Conservation (phyloP, 1,140 invertebrate species). For the Drosophila navojoa region DNA sequence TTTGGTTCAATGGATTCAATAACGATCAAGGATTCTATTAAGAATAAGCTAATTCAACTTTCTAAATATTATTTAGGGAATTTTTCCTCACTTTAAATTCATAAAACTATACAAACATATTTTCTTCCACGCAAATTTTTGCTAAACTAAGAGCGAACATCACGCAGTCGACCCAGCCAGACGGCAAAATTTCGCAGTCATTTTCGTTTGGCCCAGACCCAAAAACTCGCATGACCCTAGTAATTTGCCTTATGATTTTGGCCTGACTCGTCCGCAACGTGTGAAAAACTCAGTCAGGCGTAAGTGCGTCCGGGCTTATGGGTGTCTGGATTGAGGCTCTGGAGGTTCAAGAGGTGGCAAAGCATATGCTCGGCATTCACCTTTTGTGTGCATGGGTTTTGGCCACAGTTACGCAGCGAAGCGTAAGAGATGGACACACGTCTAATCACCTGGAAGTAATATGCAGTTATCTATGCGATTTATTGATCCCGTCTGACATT, state of each 20-base stretch:
- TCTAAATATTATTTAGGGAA: too few species aligned
- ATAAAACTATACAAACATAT: too few species aligned
- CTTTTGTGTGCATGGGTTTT: constrained; percentile 45
- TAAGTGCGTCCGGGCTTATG: constrained; percentile 63
- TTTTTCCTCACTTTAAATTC: too few species aligned
- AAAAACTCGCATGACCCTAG: constrained; percentile 46
- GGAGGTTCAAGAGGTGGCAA: constrained; percentile 7
- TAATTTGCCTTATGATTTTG: constrained; percentile 76
- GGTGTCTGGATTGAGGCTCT: constrained; percentile 24
- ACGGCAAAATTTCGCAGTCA: neutral
- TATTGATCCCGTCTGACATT: constrained; percentile 80
- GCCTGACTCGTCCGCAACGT: constrained; percentile 49
- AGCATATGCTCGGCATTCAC: constrained; percentile 41
- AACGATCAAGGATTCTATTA: too few species aligned
- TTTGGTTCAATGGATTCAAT: too few species aligned
- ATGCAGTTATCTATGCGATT: constrained; percentile 58
- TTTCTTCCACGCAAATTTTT: too few species aligned
- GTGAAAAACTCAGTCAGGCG: constrained; percentile 76
- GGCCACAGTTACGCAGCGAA: constrained; percentile 55
- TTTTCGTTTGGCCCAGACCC: constrained; percentile 18
- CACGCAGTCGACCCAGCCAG: too few species aligned
- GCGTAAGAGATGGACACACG: constrained; percentile 73
- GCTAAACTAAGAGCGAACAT: too few species aligned
- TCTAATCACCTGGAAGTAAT: constrained; percentile 83
- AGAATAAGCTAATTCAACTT: too few species aligned